Evolutionary conservation across 1,140 invertebrate species (phyloP), one percentile per base, ranked within the genome.

Genomic region (Drosophila sechellia): DNA sequence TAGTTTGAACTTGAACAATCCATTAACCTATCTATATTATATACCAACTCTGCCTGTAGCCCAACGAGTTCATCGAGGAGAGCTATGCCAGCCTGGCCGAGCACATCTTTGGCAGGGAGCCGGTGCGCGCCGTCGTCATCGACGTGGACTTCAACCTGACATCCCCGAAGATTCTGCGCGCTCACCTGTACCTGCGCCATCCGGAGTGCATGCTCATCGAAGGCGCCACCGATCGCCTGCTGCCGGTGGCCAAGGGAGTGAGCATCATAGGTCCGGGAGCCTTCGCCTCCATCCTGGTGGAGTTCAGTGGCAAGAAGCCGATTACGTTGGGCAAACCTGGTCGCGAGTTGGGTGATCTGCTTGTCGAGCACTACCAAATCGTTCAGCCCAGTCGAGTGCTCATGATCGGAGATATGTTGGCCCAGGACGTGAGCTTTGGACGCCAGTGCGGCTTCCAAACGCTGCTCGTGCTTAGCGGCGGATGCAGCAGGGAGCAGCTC

Each of bases 351-450:
- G 93, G 93, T 37, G 63, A 93, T 5, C 91, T 91, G 54, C 46
- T 94, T 6, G 34, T 69, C 1, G 37, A 92, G 20, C 90, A 92
- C 15, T 93, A 92, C 34, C 87, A 93, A 0, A 87, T 95, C 10
- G 90, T 74, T 0, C 80, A 94, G 50, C 92, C 94, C 1, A 85
- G 83, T n/a, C 92, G 93, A 65, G 94, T 94, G n/a, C 90, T 95
- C 0, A 94, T 95, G 76, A 93, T 95, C 58, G 94, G 94, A 10
- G 94, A 95, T 48, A 94, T 94, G 94, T 93, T 94, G n/a, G 92
- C 93, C 15, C 92, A 94, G 76, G 94, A 95, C 56, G 92, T 95
- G 8, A 92, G 91, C 35, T 93, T 95, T 22, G 94, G 93, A 0
- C 92, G 90, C 4, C 65, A 91, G 3, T 93, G 92, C 3, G 94